Evolutionary conservation across 2,888 invertebrate species (phyloP), one percentile per base, ranked within the genome.

Genomic region (Flabesymbios commensalis): DNA sequence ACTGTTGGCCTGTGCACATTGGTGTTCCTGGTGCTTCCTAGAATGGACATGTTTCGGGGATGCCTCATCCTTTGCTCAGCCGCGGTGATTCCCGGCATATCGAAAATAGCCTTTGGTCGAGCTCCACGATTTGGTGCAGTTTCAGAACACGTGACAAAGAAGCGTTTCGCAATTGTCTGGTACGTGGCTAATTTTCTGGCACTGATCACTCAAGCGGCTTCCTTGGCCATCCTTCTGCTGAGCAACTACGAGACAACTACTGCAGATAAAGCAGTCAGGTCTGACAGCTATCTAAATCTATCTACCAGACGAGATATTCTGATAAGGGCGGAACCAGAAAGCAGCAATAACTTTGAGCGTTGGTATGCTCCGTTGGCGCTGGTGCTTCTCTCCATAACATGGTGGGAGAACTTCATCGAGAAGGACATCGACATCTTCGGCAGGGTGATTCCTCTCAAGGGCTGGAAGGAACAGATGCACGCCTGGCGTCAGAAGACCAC

Each of bases 1-100:
- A 85, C 95, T 55, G 90, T 94, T 69, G 91, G 90, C 4, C 93
- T 92, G 78, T 88, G 91, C 39, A 88, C 94, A 57, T 95, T 79
- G 33, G 73, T 78, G 29, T 78, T 78, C 59, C 65, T 75, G 29
- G 75, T 79, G n/a, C 67, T 79, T 22, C 79, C 79, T 3, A 53
- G 69, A 48, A 61, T 76, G 52, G 78, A 79, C 66, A 74, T 70
- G 62, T 33, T 81, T 52, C 75, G 78, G 14, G 78, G 76, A 3
- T 64, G 78, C 29, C 68, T 77, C 45, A 57, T 80, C 29, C 72
- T 78, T 22, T 72, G 75, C 58, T 77, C 77, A 36, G 69, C 77
- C 4, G 77, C 77, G 57, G 72, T 75, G 36, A 65, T 80, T 3
- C 81, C 81, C 0, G 56, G 47, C 41, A 28, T 59, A 41, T 48